phyloP scores from a whole-genome alignment of 2,113 vertebrate genomes.

The Mus pahari region DNA sequence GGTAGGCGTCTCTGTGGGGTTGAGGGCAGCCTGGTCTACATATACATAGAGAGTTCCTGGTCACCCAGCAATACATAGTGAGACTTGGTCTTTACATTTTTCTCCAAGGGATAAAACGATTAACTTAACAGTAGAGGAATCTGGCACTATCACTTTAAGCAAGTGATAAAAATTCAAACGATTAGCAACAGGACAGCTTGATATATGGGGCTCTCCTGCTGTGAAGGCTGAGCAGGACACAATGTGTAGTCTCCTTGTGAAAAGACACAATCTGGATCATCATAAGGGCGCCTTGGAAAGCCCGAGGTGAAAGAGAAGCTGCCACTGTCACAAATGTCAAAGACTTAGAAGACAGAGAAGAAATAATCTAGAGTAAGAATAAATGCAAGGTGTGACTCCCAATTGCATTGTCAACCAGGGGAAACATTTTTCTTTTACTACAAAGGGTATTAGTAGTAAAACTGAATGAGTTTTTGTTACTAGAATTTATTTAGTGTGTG shows the following conservation, averaged over 20 bases:
- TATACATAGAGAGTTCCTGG: background rate
- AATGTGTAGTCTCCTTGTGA: background rate
- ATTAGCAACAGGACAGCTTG: background rate
- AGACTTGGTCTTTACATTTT: background rate
- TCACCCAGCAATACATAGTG: background rate
- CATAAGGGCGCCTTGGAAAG: background rate
- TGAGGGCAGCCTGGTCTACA: background rate
- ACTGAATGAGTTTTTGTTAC: background rate
- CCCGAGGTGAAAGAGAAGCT: background rate
- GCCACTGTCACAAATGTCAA: background rate
- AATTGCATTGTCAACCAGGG: background rate
- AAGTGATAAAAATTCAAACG: slow-evolving; percentile 33
- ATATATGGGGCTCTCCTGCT: background rate
- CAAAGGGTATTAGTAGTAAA: slow-evolving; percentile 21
- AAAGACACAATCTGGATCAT: background rate
- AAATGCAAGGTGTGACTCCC: background rate
- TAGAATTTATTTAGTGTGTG: background rate
- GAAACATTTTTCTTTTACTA: background rate
- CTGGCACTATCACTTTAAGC: background rate
- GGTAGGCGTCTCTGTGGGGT: background rate
- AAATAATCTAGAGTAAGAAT: background rate
- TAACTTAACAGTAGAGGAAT: background rate
- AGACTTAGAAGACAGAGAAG: background rate
- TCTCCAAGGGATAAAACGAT: background rate
- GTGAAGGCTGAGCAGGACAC: background rate